These are phyloP conservation scores for Paratrypauchen microcephalus DNA, from an alignment of 2,797 vertebrate species.

Conservation along the genomic window DNA sequence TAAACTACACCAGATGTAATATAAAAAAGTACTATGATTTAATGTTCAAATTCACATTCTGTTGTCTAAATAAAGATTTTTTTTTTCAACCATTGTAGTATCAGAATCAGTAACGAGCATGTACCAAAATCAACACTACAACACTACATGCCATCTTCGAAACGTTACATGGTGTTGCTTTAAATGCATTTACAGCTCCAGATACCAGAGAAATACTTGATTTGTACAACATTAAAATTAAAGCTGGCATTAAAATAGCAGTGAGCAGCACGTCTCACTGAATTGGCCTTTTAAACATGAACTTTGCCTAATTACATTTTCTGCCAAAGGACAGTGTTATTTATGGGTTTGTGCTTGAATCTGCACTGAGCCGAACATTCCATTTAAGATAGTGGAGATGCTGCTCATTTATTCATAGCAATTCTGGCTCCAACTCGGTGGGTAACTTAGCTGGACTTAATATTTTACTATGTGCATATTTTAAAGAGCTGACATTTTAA, in stretches of 20 bases:
- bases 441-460: conserved; percentile 19
- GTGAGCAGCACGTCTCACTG: conserved; percentile 47
- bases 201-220: background rate
- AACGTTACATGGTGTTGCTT: no score
- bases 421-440: conserved; percentile 20
- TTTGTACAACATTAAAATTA: background rate
- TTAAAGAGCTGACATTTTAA: conserved; percentile 36
- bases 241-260: conserved; percentile 7
- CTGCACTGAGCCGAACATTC: conserved; percentile 33
- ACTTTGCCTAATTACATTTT: conserved; percentile 68
- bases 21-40: no score
- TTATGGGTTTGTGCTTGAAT: conserved; percentile 60
- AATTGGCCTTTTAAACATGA: conserved; percentile 61
- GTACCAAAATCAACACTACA: no score
- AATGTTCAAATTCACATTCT: no score
- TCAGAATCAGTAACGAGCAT: no score
- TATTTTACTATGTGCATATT: conserved; percentile 43
- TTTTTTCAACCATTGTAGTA: no score
- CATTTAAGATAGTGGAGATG: conserved; percentile 51
- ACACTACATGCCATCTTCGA: no score
- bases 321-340: conserved; percentile 63
- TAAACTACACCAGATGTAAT: no score
- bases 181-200: no score
- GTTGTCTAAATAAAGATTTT: no score
- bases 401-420: conserved; percentile 67